phyloP scores from a whole-genome alignment of 2,888 invertebrate species.

The Sthenelais limicola region DNA sequence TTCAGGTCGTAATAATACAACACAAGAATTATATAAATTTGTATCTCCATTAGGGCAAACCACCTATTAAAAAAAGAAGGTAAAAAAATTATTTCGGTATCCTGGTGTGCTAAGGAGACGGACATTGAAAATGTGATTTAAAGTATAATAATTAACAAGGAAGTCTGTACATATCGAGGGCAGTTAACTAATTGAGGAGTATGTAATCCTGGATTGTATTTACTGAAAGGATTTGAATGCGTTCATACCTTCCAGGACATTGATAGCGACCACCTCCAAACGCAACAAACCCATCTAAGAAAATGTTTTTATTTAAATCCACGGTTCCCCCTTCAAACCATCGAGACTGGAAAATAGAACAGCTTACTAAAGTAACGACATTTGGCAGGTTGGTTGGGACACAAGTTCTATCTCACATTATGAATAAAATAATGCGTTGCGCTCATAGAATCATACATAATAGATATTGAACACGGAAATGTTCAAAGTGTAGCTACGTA shows the following conservation, averaged over 20 bases:
- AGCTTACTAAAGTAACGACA: too few relatives aligned
- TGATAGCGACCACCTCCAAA: conserved; percentile 68
- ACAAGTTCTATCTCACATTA: not conserved
- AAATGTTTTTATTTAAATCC: conserved; percentile 57
- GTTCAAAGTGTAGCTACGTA: too few relatives aligned
- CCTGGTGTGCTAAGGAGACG: not conserved
- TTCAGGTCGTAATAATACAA: conserved; percentile 57
- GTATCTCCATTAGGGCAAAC: conserved; percentile 68
- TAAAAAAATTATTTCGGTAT: not conserved
- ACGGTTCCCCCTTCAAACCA: conserved; percentile 51
- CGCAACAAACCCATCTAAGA: conserved; percentile 63
- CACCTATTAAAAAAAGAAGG: conserved; percentile 56
- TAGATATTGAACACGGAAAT: too few relatives aligned
- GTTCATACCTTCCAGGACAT: conserved; percentile 65
- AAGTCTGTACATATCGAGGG: too few relatives aligned
- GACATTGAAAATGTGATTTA: not conserved
- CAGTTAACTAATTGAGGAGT: too few relatives aligned
- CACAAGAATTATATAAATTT: conserved; percentile 61
- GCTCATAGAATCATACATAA: too few relatives aligned
- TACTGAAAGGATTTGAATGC: not conserved
- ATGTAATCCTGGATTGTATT: not conserved
- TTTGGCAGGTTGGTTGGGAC: not conserved
- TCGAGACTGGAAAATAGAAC: conserved; percentile 1
- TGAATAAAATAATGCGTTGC: too few relatives aligned
- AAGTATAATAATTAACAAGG: too few relatives aligned